phyloP scores from a whole-genome alignment of 2,888 invertebrate genomes.

The Harmothoe impar region DNA sequence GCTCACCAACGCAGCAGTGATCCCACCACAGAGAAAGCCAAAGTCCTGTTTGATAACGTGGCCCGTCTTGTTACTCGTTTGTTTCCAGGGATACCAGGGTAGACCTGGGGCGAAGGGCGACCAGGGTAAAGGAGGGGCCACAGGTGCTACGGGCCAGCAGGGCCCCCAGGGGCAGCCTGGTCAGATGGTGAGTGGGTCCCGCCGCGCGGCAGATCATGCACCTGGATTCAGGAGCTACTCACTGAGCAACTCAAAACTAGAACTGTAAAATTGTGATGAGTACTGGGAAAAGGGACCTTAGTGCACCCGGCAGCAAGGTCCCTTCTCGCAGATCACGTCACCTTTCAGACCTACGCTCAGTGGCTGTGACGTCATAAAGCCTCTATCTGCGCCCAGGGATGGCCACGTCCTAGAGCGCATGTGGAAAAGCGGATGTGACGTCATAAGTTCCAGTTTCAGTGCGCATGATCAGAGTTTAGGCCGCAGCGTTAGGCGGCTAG shows the following conservation, averaged over 20 bases:
- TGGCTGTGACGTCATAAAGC: neutral
- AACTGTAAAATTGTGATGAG: neutral
- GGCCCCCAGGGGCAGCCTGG: constrained; percentile 60
- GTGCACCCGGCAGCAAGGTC: too few relatives aligned
- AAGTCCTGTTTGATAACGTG: neutral
- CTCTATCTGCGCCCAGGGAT: neutral
- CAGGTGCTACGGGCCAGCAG: constrained; percentile 56
- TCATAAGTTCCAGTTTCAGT: constrained; percentile 1
- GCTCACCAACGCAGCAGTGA: neutral
- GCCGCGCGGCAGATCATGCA: constrained; percentile 2
- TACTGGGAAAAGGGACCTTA: too few relatives aligned
- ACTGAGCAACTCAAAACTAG: neutral
- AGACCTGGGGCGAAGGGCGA: constrained; percentile 71
- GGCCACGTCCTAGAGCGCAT: neutral
- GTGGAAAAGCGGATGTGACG: neutral
- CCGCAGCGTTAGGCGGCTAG: neutral
- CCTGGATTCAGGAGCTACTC: neutral
- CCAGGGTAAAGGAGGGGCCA: constrained; percentile 69
- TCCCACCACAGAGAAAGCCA: neutral
- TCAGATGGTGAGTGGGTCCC: constrained; percentile 58
- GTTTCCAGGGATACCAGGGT: constrained; percentile 70
- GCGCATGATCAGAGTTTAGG: constrained; percentile 22
- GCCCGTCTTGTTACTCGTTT: constrained; percentile 46
- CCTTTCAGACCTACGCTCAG: neutral
- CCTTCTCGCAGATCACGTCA: too few relatives aligned